Base-by-base conservation (phyloP, 1,140 invertebrate species). In the Hypothenemus hampei region DNA sequence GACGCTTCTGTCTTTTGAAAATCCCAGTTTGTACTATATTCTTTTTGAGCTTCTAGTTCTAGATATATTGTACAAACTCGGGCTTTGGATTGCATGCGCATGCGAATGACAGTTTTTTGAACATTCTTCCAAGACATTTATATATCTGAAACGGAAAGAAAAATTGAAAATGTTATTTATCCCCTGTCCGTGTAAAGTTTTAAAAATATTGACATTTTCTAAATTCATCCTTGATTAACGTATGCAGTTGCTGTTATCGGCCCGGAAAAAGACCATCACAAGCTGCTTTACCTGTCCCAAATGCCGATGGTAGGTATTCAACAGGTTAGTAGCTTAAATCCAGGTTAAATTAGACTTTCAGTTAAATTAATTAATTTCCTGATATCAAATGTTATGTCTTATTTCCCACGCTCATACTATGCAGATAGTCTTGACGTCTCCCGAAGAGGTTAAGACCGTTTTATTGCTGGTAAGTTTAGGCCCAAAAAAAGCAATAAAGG, bases 231-330 rank as follows among this genome's bases (percentile, higher is more conserved):
- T 59, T 63, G 65, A 41, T 62, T 66, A n/a, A n/a, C n/a, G n/a
- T 57, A 60, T 62, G 18, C 16, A 71, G 68, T 71, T 66, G 69
- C 69, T 60, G 67, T 69, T 54, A 69, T 70, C 61, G 70, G 70
- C 44, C 69, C 67, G 39, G 68, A 70, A 65, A 72, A 65, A 66
- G 76, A 78, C 71, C 75, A 77, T 58, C 76, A 77, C 74, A 77
- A 76, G 69, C 72, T 78, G 64, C 73, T 77, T 65, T 78, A 77
- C 71, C 70, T 78, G 65, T 78, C 76, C 46, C 75, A 79, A 77
- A 72, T 77, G 53, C 70, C 72, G 48, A 60, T 76, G 77, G 75
- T 78, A 77, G 75, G 76, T 77, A 64, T 66, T 15, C 54, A 60
- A 6, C 58, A 66, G 65, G 65, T 66, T 58, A 66, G 65, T 61